These are phyloP conservation scores for Cecidostiba fungosa DNA, from an alignment of 2,888 invertebrate genomes.

Conservation along the genomic window DNA sequence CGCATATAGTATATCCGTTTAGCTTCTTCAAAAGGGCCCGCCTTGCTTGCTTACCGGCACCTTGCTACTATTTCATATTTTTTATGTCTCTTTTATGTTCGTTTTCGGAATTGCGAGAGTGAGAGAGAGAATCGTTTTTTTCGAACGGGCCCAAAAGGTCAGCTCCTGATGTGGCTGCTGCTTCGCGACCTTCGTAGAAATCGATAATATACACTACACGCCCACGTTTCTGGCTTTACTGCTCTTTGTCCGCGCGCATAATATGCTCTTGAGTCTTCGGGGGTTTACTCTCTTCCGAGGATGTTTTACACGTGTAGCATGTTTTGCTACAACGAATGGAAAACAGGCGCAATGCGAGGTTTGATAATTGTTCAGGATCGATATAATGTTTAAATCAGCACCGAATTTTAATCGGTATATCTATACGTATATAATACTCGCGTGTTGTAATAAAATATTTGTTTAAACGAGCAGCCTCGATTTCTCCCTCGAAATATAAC, in stretches of 20 bases:
- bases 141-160: constrained; percentile 15
- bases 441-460: constrained; percentile 16
- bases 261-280: neutral
- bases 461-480: constrained; percentile 15
- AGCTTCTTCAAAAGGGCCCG: constrained; percentile 50
- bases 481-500: constrained; percentile 40
- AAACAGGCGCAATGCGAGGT: neutral
- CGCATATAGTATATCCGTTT: neutral
- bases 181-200: constrained; percentile 48
- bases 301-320: neutral
- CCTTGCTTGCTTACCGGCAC: constrained; percentile 30
- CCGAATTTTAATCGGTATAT: neutral
- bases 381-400: neutral
- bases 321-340: neutral
- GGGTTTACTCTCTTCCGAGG: neutral
- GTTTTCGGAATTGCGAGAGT: constrained; percentile 66
- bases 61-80: constrained; percentile 70
- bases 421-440: too few species aligned
- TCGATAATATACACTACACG: constrained; percentile 38
- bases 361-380: too few species aligned
- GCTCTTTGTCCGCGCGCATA: constrained; percentile 6
- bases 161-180: neutral
- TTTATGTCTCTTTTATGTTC: constrained; percentile 71
- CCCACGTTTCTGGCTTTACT: constrained; percentile 47
- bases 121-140: constrained; percentile 31